These are phyloP conservation scores for Bergia puertoricense DNA, from an alignment of 92 coral and sea anemone species.

Conservation along the genomic window DNA sequence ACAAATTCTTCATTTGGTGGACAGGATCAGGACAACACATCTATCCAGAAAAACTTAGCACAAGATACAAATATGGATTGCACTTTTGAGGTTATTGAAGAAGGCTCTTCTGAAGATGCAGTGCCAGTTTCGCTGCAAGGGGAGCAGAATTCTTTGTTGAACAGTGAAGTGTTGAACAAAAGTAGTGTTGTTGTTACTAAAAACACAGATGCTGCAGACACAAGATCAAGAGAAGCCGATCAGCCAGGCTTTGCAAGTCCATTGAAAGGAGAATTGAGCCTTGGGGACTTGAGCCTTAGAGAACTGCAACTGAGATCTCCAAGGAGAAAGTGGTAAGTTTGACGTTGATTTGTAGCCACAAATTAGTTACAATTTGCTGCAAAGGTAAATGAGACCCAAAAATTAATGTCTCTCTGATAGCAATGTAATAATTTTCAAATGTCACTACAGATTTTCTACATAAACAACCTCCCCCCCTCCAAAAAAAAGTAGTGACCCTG, in stretches of 20 bases:
- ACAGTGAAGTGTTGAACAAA: neutral
- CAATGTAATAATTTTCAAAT: too few species aligned
- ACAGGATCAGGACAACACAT: neutral
- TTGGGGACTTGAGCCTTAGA: slow-evolving; percentile 28
- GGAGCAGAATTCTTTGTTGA: neutral
- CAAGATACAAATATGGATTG: neutral
- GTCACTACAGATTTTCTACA: too few species aligned
- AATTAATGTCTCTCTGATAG: neutral
- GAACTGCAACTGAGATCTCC: slow-evolving; percentile 63
- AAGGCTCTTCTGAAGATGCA: neutral
- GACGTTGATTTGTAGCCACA: neutral
- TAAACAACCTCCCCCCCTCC: too few species aligned
- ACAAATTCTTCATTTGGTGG: neutral
- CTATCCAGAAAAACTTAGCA: neutral
- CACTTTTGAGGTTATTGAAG: slow-evolving; percentile 13
- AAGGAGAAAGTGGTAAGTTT: slow-evolving; percentile 70
- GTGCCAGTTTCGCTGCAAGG: neutral
- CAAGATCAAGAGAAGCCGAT: neutral
- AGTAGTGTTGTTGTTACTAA: neutral
- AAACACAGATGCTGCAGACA: neutral
- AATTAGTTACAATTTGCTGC: too few species aligned
- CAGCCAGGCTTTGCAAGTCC: neutral
- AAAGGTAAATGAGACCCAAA: neutral
- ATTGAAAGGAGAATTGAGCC: slow-evolving; percentile 1
- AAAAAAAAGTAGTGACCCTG: too few species aligned